A percentile compares a stretch with the other conserved stretches of the same genome.
Evolutionary conservation across 2,888 invertebrate genomes (phyloP).

Genomic region (Ypsolopha sequella): DNA sequence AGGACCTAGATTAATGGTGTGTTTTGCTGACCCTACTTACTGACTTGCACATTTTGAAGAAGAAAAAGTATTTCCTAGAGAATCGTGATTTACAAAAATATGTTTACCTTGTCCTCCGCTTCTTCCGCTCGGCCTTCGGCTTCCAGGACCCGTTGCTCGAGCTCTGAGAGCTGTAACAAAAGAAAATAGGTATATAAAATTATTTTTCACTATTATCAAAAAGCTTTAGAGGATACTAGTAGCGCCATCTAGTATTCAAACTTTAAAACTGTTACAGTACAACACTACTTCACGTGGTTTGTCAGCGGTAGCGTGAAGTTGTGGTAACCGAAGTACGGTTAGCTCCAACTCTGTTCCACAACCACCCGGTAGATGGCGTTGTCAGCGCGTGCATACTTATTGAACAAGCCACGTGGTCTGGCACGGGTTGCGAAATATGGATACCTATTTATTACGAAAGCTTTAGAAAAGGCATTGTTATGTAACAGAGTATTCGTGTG

Average conservation of each 20-base stretch:
- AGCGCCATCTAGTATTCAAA: conserved; percentile 36
- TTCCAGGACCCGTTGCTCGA: conserved; percentile 92
- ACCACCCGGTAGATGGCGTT: conserved; percentile 59
- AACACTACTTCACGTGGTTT: not conserved
- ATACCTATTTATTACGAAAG: conserved; percentile 38
- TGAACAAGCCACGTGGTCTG: conserved; percentile 52
- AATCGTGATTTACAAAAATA: conserved; percentile 1
- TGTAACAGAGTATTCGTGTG: conserved; percentile 59
- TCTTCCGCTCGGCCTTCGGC: conserved; percentile 94
- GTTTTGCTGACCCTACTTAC: conserved; percentile 25
- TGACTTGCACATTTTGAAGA: conserved; percentile 3
- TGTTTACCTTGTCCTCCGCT: conserved; percentile 92
- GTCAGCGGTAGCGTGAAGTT: too few relatives aligned
- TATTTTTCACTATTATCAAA: not conserved
- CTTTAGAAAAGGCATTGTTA: conserved; percentile 59
- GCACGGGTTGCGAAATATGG: conserved; percentile 20
- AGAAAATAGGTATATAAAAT: conserved; percentile 11
- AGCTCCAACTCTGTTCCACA: conserved; percentile 10
- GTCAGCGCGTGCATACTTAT: conserved; percentile 32
- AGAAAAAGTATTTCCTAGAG: not conserved
- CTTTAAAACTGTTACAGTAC: not conserved
- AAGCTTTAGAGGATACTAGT: conserved; percentile 15
- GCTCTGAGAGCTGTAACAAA: conserved; percentile 89
- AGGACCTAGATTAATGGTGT: conserved; percentile 29
- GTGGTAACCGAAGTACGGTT: too few relatives aligned